Conservation (phyloP, 2,888 invertebrate genomes). For the Panorpa germanica region DNA sequence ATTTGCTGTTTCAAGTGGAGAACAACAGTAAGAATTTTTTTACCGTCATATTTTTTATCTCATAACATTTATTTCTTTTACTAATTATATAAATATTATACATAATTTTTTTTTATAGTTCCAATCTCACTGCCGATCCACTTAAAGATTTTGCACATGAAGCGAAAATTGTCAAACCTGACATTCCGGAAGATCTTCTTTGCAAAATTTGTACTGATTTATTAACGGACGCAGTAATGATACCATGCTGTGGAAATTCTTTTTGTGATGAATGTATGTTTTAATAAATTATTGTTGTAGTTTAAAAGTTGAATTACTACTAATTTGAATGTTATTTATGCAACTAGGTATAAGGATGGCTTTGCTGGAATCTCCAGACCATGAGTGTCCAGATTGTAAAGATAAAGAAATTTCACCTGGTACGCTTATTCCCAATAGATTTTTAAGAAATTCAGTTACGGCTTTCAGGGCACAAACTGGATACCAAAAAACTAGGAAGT, state of each 20-base stretch:
- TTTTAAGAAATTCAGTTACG: constrained; percentile 71
- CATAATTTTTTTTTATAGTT: constrained; percentile 9
- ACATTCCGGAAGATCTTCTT: constrained; percentile 78
- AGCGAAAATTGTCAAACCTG: too few species aligned
- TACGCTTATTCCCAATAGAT: constrained; percentile 82
- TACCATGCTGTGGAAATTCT: constrained; percentile 94
- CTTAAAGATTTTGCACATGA: constrained; percentile 4
- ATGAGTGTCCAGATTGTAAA: constrained; percentile 87
- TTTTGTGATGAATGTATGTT: constrained; percentile 96
- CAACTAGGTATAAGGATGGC: constrained; percentile 65
- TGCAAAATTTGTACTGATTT: constrained; percentile 88
- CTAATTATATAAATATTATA: constrained; percentile 6
- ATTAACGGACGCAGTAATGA: constrained; percentile 89
- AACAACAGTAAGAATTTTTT: too few species aligned
- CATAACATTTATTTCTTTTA: constrained; percentile 5
- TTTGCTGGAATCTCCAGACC: constrained; percentile 81
- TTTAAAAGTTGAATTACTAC: constrained; percentile 3
- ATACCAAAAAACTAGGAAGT: constrained; percentile 44
- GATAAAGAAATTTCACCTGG: constrained; percentile 86
- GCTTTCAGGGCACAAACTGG: constrained; percentile 86
- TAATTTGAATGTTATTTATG: constrained; percentile 6
- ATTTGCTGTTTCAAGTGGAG: constrained; percentile 75
- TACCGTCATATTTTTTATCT: too few species aligned
- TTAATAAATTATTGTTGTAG: constrained; percentile 19
- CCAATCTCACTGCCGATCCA: neutral